A percentile compares a stretch with the other conserved stretches of the same genome.
Evolutionary conservation across 2,797 vertebrate genomes (phyloP).

Genomic region (Adelosebastes latens): DNA sequence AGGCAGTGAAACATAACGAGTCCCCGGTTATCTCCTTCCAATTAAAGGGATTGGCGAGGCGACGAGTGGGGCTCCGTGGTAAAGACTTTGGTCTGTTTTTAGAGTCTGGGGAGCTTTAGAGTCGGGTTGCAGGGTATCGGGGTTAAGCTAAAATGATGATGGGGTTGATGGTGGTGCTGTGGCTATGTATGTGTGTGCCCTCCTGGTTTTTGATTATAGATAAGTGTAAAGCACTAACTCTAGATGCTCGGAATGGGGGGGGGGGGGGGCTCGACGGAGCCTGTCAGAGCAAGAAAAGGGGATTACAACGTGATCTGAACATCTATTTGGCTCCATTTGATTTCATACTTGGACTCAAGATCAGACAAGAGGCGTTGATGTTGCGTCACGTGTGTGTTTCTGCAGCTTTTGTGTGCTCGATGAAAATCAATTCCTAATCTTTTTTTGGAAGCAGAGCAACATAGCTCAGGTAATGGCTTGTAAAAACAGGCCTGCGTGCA

Average conservation of each 20-base stretch:
- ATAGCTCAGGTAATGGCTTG: constrained; percentile 6
- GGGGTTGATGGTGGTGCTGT: background rate
- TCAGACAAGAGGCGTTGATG: constrained; percentile 31
- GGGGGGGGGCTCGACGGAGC: background rate
- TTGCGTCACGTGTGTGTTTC: constrained; percentile 16
- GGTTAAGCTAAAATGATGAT: constrained; percentile 18
- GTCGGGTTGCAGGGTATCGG: constrained; percentile 37
- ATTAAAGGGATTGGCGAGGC: constrained; percentile 12
- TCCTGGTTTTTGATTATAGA: constrained; percentile 14
- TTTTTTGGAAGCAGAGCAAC: background rate
- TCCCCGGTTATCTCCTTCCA: constrained; percentile 14
- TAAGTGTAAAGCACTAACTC: constrained; percentile 16
- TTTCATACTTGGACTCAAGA: constrained; percentile 30
- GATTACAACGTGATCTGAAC: constrained; percentile 1
- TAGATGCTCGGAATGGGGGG: background rate
- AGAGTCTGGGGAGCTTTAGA: constrained; percentile 39
- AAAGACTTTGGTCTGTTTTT: constrained; percentile 43
- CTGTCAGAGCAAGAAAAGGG: constrained; percentile 34
- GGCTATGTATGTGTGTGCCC: background rate
- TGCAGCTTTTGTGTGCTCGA: background rate
- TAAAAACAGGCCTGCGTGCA: constrained; percentile 20
- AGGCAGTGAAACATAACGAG: constrained; percentile 6
- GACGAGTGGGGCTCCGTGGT: background rate
- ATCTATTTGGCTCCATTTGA: constrained; percentile 2
- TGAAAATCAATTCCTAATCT: background rate